Evolutionary conservation across 2,888 invertebrate species (phyloP).

Genomic region (Drosophila prostipennis): DNA sequence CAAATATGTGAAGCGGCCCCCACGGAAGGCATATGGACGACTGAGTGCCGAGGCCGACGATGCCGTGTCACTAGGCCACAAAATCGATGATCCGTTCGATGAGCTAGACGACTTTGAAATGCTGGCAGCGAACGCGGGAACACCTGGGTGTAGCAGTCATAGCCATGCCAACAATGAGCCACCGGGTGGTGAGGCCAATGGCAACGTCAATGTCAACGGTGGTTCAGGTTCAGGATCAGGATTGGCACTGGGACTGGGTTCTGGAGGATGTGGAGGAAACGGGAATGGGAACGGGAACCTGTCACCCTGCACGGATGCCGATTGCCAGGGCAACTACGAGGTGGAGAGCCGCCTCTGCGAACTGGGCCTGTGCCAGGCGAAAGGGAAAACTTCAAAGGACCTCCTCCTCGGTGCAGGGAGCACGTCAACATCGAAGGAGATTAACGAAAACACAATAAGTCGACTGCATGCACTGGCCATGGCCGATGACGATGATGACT

Average conservation of each 20-base stretch:
- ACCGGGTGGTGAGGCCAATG: constrained; percentile 40
- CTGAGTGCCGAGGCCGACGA: constrained; percentile 83
- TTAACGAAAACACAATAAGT: constrained; percentile 84
- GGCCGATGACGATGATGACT: constrained; percentile 84
- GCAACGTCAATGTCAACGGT: constrained; percentile 46
- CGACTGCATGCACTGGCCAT: constrained; percentile 84
- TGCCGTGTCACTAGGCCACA: constrained; percentile 80
- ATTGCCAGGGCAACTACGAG: constrained; percentile 79
- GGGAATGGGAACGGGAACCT: constrained; percentile 49
- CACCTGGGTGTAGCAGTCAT: constrained; percentile 48
- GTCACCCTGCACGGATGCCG: constrained; percentile 66
- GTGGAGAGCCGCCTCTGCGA: constrained; percentile 80
- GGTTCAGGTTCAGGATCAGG: constrained; percentile 19
- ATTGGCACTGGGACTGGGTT: constrained; percentile 31
- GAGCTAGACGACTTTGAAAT: constrained; percentile 83
- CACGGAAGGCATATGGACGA: constrained; percentile 84
- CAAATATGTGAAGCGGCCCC: constrained; percentile 84
- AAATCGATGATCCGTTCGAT: constrained; percentile 83
- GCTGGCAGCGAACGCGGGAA: constrained; percentile 74
- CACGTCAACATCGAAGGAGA: constrained; percentile 71
- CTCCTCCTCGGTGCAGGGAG: constrained; percentile 44
- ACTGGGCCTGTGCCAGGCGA: constrained; percentile 75
- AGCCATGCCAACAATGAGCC: constrained; percentile 42
- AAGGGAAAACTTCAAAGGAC: constrained; percentile 75
- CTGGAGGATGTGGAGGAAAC: constrained; percentile 8